Conservation (phyloP, 2,888 invertebrate species). For the Crocallis elinguaria region DNA sequence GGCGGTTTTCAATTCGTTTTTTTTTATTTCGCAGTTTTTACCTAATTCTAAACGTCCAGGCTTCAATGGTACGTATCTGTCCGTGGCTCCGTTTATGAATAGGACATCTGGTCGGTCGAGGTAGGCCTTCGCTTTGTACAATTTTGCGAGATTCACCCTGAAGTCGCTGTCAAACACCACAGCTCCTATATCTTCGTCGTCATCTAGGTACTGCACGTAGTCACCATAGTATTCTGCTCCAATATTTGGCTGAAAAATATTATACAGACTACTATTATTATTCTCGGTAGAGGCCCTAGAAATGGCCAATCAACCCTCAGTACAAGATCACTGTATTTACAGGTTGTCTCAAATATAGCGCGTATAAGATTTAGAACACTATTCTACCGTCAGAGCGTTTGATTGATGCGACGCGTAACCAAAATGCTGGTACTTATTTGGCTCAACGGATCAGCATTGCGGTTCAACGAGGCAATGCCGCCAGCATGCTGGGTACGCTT, state of each 20-base stretch:
- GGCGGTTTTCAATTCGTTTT: background rate
- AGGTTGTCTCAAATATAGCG: too few relatives aligned
- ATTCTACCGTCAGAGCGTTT: too few relatives aligned
- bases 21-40: slow-evolving; percentile 34
- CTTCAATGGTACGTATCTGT: slow-evolving; percentile 65
- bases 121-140: slow-evolving; percentile 77
- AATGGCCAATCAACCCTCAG: too few relatives aligned
- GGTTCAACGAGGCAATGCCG: too few relatives aligned
- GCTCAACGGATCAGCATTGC: too few relatives aligned
- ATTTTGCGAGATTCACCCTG: slow-evolving; percentile 75
- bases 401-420: too few relatives aligned
- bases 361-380: too few relatives aligned
- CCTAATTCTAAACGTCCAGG: slow-evolving; percentile 64
- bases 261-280: too few relatives aligned
- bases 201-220: slow-evolving; percentile 57
- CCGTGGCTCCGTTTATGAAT: slow-evolving; percentile 79
- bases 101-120: slow-evolving; percentile 77
- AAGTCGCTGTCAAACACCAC: slow-evolving; percentile 84
- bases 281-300: too few relatives aligned
- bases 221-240: slow-evolving; percentile 53
- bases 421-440: too few relatives aligned
- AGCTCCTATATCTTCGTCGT: slow-evolving; percentile 80
- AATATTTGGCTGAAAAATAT: slow-evolving; percentile 61
- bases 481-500: too few relatives aligned
- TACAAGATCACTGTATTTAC: too few relatives aligned